Conservation (phyloP, 2,888 invertebrate genomes). For the Drosophila testacea region DNA sequence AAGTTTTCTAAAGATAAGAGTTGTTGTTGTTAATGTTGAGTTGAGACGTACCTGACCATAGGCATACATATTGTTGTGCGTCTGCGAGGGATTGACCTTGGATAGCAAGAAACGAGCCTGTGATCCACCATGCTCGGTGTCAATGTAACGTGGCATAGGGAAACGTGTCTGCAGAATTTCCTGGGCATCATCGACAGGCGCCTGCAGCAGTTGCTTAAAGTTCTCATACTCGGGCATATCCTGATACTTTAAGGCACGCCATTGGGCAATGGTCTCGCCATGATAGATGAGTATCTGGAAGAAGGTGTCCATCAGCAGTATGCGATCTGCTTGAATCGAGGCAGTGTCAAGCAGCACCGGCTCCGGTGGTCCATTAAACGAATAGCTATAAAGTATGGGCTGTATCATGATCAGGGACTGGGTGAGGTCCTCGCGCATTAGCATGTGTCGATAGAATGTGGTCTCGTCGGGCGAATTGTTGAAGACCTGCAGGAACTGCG, state of each 20-base stretch:
- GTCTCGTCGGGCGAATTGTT: conserved; percentile 99
- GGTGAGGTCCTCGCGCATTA: conserved; percentile 98
- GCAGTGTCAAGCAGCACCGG: conserved; percentile 98
- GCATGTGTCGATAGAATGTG: conserved; percentile 98
- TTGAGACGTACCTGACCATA: conserved; percentile 90
- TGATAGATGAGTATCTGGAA: conserved; percentile 99
- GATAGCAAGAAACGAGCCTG: conserved; percentile 99
- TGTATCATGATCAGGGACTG: conserved; percentile 99
- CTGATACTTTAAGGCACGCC: conserved; percentile 98
- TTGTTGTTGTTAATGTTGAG: conserved; percentile 9
- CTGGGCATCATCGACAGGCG: conserved; percentile 98
- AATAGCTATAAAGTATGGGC: conserved; percentile 99
- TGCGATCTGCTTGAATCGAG: conserved; percentile 98
- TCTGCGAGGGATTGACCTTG: conserved; percentile 99
- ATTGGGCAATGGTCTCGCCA: conserved; percentile 99
- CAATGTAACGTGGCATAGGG: conserved; percentile 99
- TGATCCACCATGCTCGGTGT: conserved; percentile 99
- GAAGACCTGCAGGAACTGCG: conserved; percentile 99
- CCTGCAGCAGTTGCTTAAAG: conserved; percentile 96
- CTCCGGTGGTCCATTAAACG: conserved; percentile 98
- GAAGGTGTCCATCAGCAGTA: conserved; percentile 99
- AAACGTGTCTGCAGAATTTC: conserved; percentile 98
- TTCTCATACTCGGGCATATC: conserved; percentile 99
- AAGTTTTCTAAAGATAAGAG: conserved; percentile 20
- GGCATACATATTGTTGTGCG: conserved; percentile 99